Base-by-base conservation (phyloP, 2,113 vertebrate species). In the Brachypodius melanocephalos region DNA sequence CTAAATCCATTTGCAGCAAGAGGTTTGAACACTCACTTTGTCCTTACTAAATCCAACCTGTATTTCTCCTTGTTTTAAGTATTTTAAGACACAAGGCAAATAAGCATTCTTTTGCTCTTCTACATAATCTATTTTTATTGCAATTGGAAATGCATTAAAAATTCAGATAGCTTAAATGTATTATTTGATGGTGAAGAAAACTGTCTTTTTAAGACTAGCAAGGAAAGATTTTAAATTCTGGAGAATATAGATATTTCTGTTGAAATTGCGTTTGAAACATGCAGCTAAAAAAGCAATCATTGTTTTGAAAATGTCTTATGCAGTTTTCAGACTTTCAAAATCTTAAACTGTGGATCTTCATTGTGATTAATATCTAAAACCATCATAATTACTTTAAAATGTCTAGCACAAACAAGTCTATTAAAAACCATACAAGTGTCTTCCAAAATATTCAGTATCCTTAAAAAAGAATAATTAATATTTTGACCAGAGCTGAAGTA, bases 211-310 rank as follows among this genome's bases (percentile, higher is more conserved):
- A 89, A 91, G 36, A 93, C 28, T 17, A 92, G 17, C 5, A 38
- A 48, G 90, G 94, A 58, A 92, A 36, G 31, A 59, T 83, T 96
- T 93, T 63, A 59, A 85, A 55, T 93, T 96, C 71, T 93, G 51
- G 48, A 95, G 38, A 79, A 67, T 58, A 94, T 5, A 34, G 20
- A 24, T 91, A 76, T 77, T 94, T 91, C 48, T 51, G 43, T 31
- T 92, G 55, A 58, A 94, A 87, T 5, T 38, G 51, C 54, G 94
- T 73, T 79, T 90, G 57, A 94, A 94, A 95, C 18, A 57, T 2
- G 7, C 17, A 90, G 45, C 19, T 87, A 65, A 91, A 83, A 25
- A 90, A 86, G 76, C 75, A 65, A 49, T 17, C 22, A 55, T 32
- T 83, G 9, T 17, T 59, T 81, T 73, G 18, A 92, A 95, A 85